phyloP scores from a whole-genome alignment of 2,113 vertebrate genomes.

The Lophochroa leadbeateri region DNA sequence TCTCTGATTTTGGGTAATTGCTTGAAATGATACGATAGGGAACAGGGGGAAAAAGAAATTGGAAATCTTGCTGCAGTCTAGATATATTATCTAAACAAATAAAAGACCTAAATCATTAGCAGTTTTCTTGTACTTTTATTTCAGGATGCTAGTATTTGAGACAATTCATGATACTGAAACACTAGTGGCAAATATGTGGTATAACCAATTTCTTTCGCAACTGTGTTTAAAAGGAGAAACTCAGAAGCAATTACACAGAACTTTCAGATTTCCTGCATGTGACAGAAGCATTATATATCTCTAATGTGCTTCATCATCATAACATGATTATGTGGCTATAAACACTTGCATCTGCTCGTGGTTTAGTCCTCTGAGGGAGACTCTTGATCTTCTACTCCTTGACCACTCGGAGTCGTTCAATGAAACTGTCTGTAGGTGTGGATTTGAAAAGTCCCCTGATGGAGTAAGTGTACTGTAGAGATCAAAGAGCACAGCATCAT shows the following conservation, averaged over 20 bases:
- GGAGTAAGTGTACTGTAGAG: neutral
- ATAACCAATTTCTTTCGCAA: neutral
- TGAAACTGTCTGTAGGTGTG: neutral
- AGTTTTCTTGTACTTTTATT: neutral
- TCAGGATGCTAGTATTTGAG: neutral
- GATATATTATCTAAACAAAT: neutral
- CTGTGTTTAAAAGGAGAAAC: neutral
- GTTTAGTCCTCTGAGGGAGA: neutral
- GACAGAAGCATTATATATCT: neutral
- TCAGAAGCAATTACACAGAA: neutral
- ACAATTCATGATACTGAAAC: neutral
- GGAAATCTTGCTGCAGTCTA: neutral
- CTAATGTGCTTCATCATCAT: neutral
- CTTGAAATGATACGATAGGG: neutral
- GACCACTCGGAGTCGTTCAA: neutral
- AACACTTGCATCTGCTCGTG: neutral
- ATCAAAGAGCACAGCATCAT: neutral
- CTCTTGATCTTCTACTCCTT: neutral
- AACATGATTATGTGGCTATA: neutral
- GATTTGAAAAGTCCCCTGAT: neutral
- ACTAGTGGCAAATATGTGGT: rapidly evolving
- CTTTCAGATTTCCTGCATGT: neutral
- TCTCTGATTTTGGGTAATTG: neutral
- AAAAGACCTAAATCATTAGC: neutral
- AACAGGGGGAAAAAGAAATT: neutral